Percentiles rank a stretch among this genome's conserved stretches.
These are phyloP conservation scores for Mobula birostris DNA, from an alignment of 2,113 vertebrate species.

Conservation along the genomic window DNA sequence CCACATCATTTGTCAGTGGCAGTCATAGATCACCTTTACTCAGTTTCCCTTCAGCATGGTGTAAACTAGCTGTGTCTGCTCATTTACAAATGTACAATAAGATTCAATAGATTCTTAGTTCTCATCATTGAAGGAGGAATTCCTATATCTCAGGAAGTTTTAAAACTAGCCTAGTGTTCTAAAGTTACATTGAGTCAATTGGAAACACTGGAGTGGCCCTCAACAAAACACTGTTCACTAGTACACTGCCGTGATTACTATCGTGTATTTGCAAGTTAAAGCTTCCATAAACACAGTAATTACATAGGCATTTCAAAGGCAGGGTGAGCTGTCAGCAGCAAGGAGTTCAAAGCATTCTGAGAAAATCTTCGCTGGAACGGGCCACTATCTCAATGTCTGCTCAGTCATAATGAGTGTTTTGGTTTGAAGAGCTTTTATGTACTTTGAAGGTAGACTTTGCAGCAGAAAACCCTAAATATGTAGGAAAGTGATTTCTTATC, in stretches of 20 bases:
- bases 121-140: not conserved
- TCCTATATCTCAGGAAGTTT: not conserved
- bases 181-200: not conserved
- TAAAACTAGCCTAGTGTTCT: not conserved
- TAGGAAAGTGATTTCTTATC: slow-evolving; percentile 46
- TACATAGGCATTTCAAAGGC: slow-evolving; percentile 62
- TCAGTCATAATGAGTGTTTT: slow-evolving; percentile 27
- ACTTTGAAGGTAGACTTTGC: slow-evolving; percentile 17
- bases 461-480: not conserved
- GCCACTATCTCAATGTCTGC: slow-evolving; percentile 13
- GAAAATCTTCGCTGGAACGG: slow-evolving; percentile 46
- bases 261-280: slow-evolving; percentile 43
- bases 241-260: not conserved
- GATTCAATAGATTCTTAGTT: not conserved
- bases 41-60: not conserved
- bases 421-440: slow-evolving; percentile 11
- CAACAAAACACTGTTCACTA: not conserved
- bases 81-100: not conserved
- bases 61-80: not conserved
- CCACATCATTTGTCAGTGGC: not conserved
- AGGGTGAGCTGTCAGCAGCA: slow-evolving; percentile 53
- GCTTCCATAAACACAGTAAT: slow-evolving; percentile 50
- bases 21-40: not conserved
- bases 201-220: not conserved
- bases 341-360: slow-evolving; percentile 56